Percentiles rank a stretch among this genome's conserved stretches.
These are phyloP conservation scores for Thereva unica DNA, from an alignment of 2,888 invertebrate species.

Conservation along the genomic window DNA sequence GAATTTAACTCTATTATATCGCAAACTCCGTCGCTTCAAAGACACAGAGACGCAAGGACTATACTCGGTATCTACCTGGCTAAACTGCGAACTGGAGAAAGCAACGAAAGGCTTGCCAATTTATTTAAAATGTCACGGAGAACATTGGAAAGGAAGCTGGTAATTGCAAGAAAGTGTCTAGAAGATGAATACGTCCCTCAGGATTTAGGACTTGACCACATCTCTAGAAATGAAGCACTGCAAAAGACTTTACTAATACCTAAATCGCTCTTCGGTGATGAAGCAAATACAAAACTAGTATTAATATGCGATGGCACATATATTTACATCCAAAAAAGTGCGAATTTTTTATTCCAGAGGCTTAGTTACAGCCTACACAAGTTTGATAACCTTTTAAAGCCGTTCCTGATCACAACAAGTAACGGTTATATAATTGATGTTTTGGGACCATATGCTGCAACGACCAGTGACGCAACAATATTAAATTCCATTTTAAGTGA, in stretches of 20 bases:
- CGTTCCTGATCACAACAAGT: background rate
- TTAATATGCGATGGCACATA: no score
- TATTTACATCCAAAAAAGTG: no score
- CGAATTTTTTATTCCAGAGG: no score
- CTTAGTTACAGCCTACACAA: background rate
- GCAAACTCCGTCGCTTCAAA: background rate
- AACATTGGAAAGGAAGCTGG: no score
- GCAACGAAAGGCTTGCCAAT: background rate
- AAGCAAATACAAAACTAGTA: no score
- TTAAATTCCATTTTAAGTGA: background rate
- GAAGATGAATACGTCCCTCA: no score
- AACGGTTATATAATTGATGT: constrained; percentile 5
- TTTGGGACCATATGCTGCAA: background rate
- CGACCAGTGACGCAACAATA: background rate
- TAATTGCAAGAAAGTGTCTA: no score
- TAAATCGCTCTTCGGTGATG: no score
- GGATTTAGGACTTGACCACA: no score
- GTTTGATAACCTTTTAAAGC: background rate
- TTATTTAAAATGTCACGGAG: constrained; percentile 5
- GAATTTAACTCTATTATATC: constrained; percentile 2
- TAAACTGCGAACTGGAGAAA: constrained; percentile 7
- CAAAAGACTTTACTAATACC: no score
- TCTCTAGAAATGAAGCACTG: no score
- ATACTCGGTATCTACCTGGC: constrained; percentile 1
- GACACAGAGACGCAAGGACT: background rate